phyloP scores from a whole-genome alignment of 2,797 vertebrate species.

The Crax fasciolata region DNA sequence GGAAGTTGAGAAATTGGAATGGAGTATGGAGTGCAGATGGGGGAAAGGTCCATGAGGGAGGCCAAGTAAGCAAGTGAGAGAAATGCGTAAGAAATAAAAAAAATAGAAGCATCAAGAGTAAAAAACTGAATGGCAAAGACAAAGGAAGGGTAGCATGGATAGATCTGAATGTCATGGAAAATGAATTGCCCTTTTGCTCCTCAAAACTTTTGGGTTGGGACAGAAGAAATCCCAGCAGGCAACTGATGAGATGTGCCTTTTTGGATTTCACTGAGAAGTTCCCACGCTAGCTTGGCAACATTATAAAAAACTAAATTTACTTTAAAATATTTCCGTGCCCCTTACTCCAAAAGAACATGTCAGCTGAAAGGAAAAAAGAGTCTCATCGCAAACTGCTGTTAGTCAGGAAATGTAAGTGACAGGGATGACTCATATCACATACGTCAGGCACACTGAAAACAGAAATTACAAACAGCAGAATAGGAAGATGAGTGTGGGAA shows the following conservation, averaged over 20 bases:
- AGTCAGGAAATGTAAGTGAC: conserved; percentile 19
- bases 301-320: not conserved
- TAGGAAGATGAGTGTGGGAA: not conserved
- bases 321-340: not conserved
- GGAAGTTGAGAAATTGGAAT: not conserved
- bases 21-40: not conserved
- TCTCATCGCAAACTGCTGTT: not conserved
- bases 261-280: not conserved
- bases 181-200: not conserved
- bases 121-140: not conserved
- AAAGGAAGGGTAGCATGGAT: not conserved
- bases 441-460: not conserved
- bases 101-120: not conserved
- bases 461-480: conserved; percentile 3
- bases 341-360: conserved; percentile 1
- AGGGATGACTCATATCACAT: not conserved
- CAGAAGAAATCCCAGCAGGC: not conserved
- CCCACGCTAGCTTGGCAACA: not conserved
- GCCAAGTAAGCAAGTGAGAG: not conserved
- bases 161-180: not conserved
- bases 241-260: not conserved
- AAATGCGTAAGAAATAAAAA: not conserved
- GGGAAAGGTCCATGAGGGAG: not conserved
- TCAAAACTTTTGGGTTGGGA: not conserved
- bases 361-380: not conserved